Evolutionary conservation across 1,140 invertebrate species (phyloP).

Genomic region (Watersipora subatra): DNA sequence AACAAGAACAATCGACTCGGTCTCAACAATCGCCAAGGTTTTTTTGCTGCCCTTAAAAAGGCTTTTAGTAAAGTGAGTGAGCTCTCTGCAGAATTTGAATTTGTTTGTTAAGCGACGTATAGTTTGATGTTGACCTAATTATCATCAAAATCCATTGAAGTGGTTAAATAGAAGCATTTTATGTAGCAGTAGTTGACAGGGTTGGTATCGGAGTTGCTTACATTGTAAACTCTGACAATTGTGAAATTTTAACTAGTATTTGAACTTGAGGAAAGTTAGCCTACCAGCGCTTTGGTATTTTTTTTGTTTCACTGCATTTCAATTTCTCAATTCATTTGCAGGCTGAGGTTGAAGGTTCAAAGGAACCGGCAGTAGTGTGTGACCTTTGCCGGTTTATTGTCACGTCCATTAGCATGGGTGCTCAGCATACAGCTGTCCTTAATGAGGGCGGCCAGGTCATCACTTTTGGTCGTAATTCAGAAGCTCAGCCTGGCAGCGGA

Average conservation of each 20-base stretch:
- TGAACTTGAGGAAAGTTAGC: neutral
- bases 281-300: neutral
- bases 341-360: slow-evolving; percentile 42
- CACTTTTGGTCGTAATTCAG: slow-evolving; percentile 52
- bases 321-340: slow-evolving; percentile 14
- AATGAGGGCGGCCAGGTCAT: slow-evolving; percentile 54
- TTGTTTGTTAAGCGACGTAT: neutral
- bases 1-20: slow-evolving; percentile 59
- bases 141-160: neutral
- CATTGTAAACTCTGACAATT: neutral
- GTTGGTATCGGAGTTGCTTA: neutral
- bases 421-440: slow-evolving; percentile 48
- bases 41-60: slow-evolving; percentile 42
- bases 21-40: slow-evolving; percentile 45
- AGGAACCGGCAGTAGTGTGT: slow-evolving; percentile 39
- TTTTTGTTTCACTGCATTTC: neutral
- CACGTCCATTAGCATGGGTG: slow-evolving; percentile 46
- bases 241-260: neutral
- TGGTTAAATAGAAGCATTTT: neutral
- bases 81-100: neutral
- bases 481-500: slow-evolving; percentile 48
- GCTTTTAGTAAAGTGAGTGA: slow-evolving; percentile 33
- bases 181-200: neutral
- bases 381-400: slow-evolving; percentile 38
- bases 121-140: neutral